These are phyloP conservation scores for human (Homo sapiens) DNA, from an alignment of 2,113 vertebrate species.

Conservation along the genomic window GRCh38 chr6:128237501-128238000, in stretches of 20 bases:
- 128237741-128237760: background rate
- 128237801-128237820: background rate
- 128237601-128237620: constrained; percentile 30
- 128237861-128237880: background rate
- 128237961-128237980: background rate
- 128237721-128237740: background rate
- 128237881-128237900: background rate
- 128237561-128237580: background rate
- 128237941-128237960: background rate
- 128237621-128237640: background rate
- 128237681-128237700: background rate
- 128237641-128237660: background rate
- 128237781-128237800: background rate
- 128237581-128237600: background rate
- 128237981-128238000: background rate
- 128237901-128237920: background rate
- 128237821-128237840: background rate
- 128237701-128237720: background rate
- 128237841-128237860: background rate
- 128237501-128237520: background rate
- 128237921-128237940: background rate
- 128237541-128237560: background rate
- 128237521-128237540: constrained; percentile 17
- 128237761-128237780: background rate
- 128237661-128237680: background rate